A percentile compares a stretch with the other conserved stretches of the same genome.
phyloP scores from a whole-genome alignment of 1,140 invertebrate genomes.

The Hylaeus volcanicus region DNA sequence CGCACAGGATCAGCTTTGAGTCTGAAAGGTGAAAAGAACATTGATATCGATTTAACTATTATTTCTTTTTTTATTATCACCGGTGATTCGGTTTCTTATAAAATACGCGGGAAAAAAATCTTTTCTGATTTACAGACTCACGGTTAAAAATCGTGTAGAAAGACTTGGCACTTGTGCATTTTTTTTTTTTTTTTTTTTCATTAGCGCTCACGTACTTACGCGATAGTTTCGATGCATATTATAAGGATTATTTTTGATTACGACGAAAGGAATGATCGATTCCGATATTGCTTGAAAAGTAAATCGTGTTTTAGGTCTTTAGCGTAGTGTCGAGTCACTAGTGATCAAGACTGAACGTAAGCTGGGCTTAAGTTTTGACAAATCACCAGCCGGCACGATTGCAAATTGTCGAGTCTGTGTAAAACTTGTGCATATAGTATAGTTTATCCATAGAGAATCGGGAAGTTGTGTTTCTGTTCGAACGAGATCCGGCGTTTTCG shows the following conservation, averaged over 20 bases:
- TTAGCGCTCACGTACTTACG: slow-evolving; percentile 8
- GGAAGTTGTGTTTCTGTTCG: slow-evolving; percentile 28
- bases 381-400: slow-evolving; percentile 20
- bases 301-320: slow-evolving; percentile 48
- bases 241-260: background rate
- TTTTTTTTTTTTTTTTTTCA: background rate
- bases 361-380: slow-evolving; percentile 54
- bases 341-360: slow-evolving; percentile 56
- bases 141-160: slow-evolving; percentile 6
- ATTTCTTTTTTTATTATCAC: background rate
- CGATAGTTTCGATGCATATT: slow-evolving; percentile 4
- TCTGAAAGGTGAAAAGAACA: background rate
- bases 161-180: slow-evolving; percentile 28
- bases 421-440: slow-evolving; percentile 23
- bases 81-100: background rate
- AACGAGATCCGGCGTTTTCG: slow-evolving; percentile 7
- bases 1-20: slow-evolving; percentile 14
- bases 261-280: background rate
- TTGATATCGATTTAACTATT: background rate
- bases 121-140: background rate
- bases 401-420: slow-evolving; percentile 24
- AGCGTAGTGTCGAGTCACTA: slow-evolving; percentile 49
- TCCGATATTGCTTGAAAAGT: slow-evolving; percentile 41
- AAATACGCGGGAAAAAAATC: background rate
- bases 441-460: slow-evolving; percentile 11